Conservation (phyloP, 2,797 vertebrate genomes). For the Poliocrania exsul region DNA sequence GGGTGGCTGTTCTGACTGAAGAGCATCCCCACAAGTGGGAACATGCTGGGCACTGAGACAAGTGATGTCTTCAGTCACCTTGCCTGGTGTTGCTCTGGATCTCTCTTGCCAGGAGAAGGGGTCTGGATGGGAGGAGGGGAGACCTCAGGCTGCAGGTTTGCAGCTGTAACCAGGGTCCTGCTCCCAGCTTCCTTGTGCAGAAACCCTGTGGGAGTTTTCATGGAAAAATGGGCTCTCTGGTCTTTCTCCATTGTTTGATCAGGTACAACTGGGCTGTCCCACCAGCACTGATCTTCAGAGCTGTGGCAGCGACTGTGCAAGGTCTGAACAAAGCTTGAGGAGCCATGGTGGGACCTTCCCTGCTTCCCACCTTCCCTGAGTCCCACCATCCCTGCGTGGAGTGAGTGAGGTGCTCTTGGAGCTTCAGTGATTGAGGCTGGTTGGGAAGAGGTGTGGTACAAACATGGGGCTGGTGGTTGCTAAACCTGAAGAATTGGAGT, state of each 20-base stretch:
- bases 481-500: neutral
- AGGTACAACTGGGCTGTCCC: accelerated
- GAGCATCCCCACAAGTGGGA: neutral
- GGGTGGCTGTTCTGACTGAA: neutral
- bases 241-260: neutral
- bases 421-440: neutral
- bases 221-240: neutral
- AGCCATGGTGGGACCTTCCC: accelerated
- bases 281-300: accelerated
- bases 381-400: neutral
- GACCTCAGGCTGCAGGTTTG: neutral
- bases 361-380: neutral
- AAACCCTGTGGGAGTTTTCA: neutral
- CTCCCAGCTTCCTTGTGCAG: accelerated
- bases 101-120: neutral
- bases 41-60: neutral
- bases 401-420: neutral
- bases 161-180: neutral
- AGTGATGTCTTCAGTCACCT: neutral
- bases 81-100: neutral
- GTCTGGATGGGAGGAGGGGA: neutral
- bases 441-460: accelerated
- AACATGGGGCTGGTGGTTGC: neutral
- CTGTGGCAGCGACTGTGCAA: accelerated
- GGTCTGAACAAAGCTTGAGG: neutral